These are phyloP conservation scores for Sphenopsis melanotis DNA, from an alignment of 2,797 vertebrate species.

Conservation along the genomic window DNA sequence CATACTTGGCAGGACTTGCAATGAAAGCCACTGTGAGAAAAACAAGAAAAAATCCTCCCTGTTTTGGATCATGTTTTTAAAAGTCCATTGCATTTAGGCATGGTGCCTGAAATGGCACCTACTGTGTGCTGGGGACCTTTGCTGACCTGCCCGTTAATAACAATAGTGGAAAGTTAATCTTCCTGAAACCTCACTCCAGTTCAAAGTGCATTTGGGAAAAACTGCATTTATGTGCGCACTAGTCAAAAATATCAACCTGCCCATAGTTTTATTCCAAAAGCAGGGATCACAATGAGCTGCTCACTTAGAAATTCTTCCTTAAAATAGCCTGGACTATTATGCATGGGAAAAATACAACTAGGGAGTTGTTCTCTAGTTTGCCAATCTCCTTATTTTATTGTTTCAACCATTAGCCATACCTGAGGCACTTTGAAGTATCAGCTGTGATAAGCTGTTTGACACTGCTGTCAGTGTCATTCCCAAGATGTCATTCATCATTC, in stretches of 20 bases:
- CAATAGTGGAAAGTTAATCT: not conserved
- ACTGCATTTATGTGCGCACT: not conserved
- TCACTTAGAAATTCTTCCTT: not conserved
- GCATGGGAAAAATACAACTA: not conserved
- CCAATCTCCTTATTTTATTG: slow-evolving; percentile 47
- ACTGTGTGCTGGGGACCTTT: not conserved
- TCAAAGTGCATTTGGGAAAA: not conserved
- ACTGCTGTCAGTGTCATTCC: slow-evolving; percentile 27
- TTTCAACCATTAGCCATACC: slow-evolving; percentile 55
- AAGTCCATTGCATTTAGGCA: not conserved
- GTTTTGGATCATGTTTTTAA: not conserved
- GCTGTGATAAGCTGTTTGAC: slow-evolving; percentile 60
- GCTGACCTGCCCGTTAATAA: not conserved
- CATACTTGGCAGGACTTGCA: not conserved
- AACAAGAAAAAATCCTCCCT: not conserved
- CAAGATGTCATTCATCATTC: slow-evolving; percentile 6
- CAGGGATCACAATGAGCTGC: not conserved
- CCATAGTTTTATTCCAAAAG: not conserved
- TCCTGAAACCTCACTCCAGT: not conserved
- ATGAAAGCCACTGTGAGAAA: not conserved
- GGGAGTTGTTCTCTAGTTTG: not conserved
- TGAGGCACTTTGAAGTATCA: slow-evolving; percentile 44
- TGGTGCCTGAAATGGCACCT: not conserved
- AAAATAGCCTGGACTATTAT: not conserved
- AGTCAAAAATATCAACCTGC: not conserved